Evolutionary conservation across 2,113 vertebrate species (phyloP), one percentile per base, ranked within the genome.

Genomic region (Notarius quadriscutis): DNA sequence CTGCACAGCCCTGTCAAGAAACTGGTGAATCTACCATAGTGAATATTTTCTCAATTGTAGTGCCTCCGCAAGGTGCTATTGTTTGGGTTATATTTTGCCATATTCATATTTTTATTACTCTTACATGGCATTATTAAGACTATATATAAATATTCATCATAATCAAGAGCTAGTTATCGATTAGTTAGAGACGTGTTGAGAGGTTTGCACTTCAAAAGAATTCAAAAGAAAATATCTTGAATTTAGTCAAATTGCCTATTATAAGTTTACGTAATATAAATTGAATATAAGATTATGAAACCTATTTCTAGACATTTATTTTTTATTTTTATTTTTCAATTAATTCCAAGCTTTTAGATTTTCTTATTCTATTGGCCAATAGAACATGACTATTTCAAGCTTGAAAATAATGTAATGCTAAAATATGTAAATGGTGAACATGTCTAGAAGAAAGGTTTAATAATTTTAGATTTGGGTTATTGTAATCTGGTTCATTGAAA

Each of bases 1-100:
- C 75, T 65, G 74, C 75, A 75, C 79, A 85, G 79, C 34, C 79
- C 86, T 58, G 60, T 89, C 88, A 87, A 34, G 41, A 81, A 65
- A 74, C 71, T 53, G 18, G 84, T 27, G 83, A 63, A 79, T 79
- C 51, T 51, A 34, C 78, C 72, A 71, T 41, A 30, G 58, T 79
- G 60, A 83, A 83, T 77, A 77, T 83, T 55, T 83, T 48, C 60
- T 62, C 4, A 17, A 58, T 81, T 86, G 71, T 83, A 20, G 63
- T 78, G 72, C 72, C 25, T 78, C 78, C 57, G 41, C 48, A 62
- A 83, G 83, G 30, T 80, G 79, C 30, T 20, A 57, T 78, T 51
- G 1, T 41, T 34, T 65, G 67, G 22, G 17, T 41, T 17, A 9
- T 41, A 14, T 74, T 74, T 62, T 14, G 5, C 20, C 51, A 50